Evolutionary conservation across 2,888 invertebrate species (phyloP), one percentile per base, ranked within the genome.

Genomic region (Dicroscelio sp.): DNA sequence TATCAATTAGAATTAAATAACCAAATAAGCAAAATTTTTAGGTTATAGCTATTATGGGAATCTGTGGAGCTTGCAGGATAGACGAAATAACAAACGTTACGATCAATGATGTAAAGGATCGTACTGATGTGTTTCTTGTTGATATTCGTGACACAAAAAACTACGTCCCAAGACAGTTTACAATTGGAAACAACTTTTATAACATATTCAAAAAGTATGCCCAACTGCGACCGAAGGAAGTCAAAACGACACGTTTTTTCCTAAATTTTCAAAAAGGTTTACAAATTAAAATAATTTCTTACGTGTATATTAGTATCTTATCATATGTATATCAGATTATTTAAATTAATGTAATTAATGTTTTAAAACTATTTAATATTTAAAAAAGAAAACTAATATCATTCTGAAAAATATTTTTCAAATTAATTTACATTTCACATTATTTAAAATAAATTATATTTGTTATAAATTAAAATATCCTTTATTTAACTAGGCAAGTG

Each of bases 401-500:
- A 43, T 43, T 43, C 17, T 43, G 17, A n/a, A n/a, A n/a, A n/a
- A n/a, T n/a, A n/a, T n/a, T n/a, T n/a, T n/a, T n/a, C n/a, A n/a
- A n/a, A n/a, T 43, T 43, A 12, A 43, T 12, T 43, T 43, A 43
- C 17, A 43, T 43, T 8, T 43, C n/a, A n/a, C 43, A 43, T 43
- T 43, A 43, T 12, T 43, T 43, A 12, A 43, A 38, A 38, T 8
- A 38, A 38, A 38, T 38, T 38, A 38, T 38, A 38, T 38, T 38
- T 38, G 38, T 38, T 38, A 8, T 38, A 38, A 38, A n/a, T n/a
- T 52, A 5, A 52, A 17, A 52, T 52, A 52, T 52, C 23, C 23
- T 52, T 10, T 52, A 17, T n/a, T 52, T 52, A 52, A 17, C 23
- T 52, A 52, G 91, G 92, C 27, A 91, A 88, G 87, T 94, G 89